Evolutionary conservation across 2,797 vertebrate genomes (phyloP).

Genomic region (Phalanger gymnotis): DNA sequence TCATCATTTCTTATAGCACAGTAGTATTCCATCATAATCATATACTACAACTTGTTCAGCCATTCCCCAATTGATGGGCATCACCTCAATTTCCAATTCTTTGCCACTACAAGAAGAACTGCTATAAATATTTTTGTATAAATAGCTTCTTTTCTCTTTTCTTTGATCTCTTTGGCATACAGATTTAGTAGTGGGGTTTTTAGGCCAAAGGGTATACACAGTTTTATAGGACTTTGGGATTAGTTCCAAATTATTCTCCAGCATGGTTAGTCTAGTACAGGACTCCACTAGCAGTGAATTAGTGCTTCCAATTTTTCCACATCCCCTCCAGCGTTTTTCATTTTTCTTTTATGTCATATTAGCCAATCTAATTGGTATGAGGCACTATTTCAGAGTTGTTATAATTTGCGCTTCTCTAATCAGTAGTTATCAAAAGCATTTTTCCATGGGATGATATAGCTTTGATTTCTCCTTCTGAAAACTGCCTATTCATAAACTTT

Average conservation of each 20-base stretch:
- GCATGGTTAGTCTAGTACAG: background rate
- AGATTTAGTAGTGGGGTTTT: background rate
- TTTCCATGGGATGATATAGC: background rate
- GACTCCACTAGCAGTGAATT: background rate
- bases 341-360: background rate
- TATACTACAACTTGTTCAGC: background rate
- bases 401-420: background rate
- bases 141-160: background rate
- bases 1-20: background rate
- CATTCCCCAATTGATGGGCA: background rate
- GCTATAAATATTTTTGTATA: background rate
- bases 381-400: background rate
- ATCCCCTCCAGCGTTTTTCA: background rate
- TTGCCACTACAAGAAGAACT: background rate
- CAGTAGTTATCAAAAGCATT: too few species aligned
- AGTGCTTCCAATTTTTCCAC: background rate
- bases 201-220: background rate
- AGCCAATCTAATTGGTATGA: background rate
- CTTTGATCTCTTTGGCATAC: background rate
- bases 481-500: background rate
- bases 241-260: background rate
- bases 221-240: background rate
- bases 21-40: background rate
- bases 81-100: background rate
- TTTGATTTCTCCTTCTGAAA: background rate